Evolutionary conservation across 2,888 invertebrate genomes (phyloP), one percentile per base, ranked within the genome.

Genomic region (Dorcus hopei): DNA sequence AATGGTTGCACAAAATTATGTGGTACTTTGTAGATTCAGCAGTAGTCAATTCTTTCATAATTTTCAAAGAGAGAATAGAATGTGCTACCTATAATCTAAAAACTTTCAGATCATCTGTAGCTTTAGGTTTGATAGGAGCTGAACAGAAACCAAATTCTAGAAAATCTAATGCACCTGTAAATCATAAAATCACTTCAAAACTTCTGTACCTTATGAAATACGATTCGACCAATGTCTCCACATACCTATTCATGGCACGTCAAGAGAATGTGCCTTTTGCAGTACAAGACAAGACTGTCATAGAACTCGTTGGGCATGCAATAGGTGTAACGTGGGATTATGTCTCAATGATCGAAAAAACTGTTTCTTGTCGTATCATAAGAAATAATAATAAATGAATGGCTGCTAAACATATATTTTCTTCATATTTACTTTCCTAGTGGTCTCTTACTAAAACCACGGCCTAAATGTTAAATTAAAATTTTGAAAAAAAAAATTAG

Each of bases 1-100:
- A 65, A 57, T 64, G 62, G 61, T 65, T 60, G 64, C 63, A 62
- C 50, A 49, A 57, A 26, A 64, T 65, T 11, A 49, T 58, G 41
- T 19, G 19, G 19, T 19, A 19, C 19, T 19, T 19, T 19, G 19
- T 19, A 19, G 19, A 19, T 19, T 2, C 2, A 19, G 19, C 19
- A 19, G 19, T 19, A 19, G 19, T 19, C 19, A 19, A 19, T 19
- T 19, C 19, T 50, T 61, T 52, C 52, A 61, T 59, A 50, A 52
- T 63, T 39, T 61, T 41, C 39, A 42, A 59, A 57, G 23, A 59
- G 54, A 41, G 47, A 56, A 49, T 42, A 53, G 42, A 38, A 38
- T 42, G 43, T 33, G 49, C 38, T 45, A 43, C 19, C 3, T 19
- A 55, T 54, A 59, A 33, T 38, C 45, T 49, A 43, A 59, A 59